phyloP scores from a whole-genome alignment of 2,113 vertebrate genomes.

The Otis tarda region DNA sequence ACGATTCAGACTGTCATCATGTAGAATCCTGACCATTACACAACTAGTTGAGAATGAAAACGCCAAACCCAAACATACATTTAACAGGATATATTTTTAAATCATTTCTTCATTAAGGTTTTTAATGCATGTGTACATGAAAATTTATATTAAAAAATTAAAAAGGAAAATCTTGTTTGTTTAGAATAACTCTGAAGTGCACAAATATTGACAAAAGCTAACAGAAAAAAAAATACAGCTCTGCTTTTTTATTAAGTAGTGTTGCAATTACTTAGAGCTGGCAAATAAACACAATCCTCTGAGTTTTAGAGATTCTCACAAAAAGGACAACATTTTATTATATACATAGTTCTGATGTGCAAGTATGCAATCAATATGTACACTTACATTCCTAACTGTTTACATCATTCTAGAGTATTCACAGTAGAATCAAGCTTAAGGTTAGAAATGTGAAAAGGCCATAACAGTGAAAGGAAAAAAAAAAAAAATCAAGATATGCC shows the following conservation, averaged over 20 bases:
- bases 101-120: slow-evolving; percentile 73
- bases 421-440: slow-evolving; percentile 79
- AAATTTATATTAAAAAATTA: slow-evolving; percentile 80
- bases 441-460: slow-evolving; percentile 79
- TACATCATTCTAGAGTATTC: slow-evolving; percentile 75
- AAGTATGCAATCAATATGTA: slow-evolving; percentile 86
- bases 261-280: slow-evolving; percentile 65
- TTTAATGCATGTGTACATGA: slow-evolving; percentile 79
- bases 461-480: slow-evolving; percentile 70
- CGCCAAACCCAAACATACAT: slow-evolving; percentile 32
- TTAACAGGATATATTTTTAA: slow-evolving; percentile 67
- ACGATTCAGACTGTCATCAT: background rate
- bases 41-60: background rate
- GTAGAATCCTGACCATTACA: background rate
- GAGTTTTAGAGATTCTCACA: slow-evolving; percentile 78
- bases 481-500: slow-evolving; percentile 64
- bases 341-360: slow-evolving; percentile 87
- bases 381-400: slow-evolving; percentile 83
- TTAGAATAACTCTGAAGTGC: slow-evolving; percentile 79
- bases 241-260: slow-evolving; percentile 72
- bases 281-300: slow-evolving; percentile 58
- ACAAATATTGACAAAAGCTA: slow-evolving; percentile 78
- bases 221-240: slow-evolving; percentile 80
- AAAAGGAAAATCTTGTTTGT: slow-evolving; percentile 74
- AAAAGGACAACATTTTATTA: slow-evolving; percentile 77